Evolutionary conservation across 2,797 vertebrate species (phyloP), one percentile per base, ranked within the genome.

Genomic region (Pelobates cultripes): DNA sequence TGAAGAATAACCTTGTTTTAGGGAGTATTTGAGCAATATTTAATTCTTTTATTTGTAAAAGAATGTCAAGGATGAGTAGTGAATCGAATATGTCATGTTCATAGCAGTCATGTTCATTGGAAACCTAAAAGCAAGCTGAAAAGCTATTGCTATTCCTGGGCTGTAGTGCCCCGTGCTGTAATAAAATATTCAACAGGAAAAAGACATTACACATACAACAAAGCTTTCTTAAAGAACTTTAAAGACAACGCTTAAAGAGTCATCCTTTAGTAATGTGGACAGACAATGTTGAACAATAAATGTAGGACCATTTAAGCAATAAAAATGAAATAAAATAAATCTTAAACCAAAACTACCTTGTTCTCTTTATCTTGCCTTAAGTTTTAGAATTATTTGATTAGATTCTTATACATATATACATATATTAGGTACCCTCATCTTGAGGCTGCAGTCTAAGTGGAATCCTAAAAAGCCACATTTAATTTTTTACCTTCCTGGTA

Each of bases 161-260:
- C 63, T 60, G 42, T 40, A 69, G 60, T 80, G 57, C 40, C 42
- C 45, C 78, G 42, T 57, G 41, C 63, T 45, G 42, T 40, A 69
- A 69, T 80, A 75, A 75, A 61, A 69, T 60, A 80, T 80, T 78
- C 45, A 74, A 13, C 12, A 71, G 13, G 3, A 73, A 17, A 69
- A 75, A 43, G 15, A 55, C 63, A 73, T 68, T 67, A 55, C 44
- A 66, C 57, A 42, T 64, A 28, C 47, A 43, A 73, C 10, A 72
- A 45, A 17, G 77, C 43, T 12, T 51, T 77, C 28, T 45, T 43
- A 77, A 44, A 28, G 41, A 77, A 53, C 41, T 3, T 51, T 14
- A 15, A 43, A 8, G 9, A 13, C 9, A 14, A 77, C 51, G 13
- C 47, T 43, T 41, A 67, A 53, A 42, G 63, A 42, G 44, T 44